Evolutionary conservation across 2,797 vertebrate species (phyloP).

Genomic region (Paguma larvata): DNA sequence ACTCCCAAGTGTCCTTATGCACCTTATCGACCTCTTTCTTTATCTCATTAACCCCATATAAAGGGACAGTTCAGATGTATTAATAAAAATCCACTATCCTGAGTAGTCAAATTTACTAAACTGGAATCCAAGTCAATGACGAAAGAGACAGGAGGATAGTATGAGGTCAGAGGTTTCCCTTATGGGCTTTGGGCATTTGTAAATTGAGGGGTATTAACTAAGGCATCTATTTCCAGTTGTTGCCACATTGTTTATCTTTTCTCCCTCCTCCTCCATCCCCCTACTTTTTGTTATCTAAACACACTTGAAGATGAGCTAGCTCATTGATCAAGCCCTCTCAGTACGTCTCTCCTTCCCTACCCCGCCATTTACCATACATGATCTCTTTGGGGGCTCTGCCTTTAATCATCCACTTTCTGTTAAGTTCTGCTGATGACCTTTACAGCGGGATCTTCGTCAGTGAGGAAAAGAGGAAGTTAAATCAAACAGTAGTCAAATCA

Average conservation of each 20-base stretch:
- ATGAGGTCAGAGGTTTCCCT: neutral
- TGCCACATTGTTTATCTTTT: neutral
- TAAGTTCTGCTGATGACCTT: neutral
- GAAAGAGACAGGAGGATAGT: neutral
- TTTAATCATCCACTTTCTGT: neutral
- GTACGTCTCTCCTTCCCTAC: neutral
- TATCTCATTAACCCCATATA: neutral
- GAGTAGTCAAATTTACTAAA: neutral
- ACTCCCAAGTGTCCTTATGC: neutral
- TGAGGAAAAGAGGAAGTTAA: neutral
- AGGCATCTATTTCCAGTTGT: neutral
- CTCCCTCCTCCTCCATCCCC: neutral
- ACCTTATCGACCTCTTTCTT: neutral
- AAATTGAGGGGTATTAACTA: neutral
- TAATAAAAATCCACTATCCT: constrained; percentile 18
- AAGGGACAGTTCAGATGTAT: neutral
- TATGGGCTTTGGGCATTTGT: neutral
- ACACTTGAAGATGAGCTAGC: neutral
- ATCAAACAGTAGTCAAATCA: constrained; percentile 34
- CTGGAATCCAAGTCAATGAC: neutral
- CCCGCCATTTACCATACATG: neutral
- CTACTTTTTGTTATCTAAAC: neutral
- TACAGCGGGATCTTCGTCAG: neutral
- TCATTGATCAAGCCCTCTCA: neutral
- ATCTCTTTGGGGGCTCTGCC: neutral